phyloP scores from a whole-genome alignment of 2,888 invertebrate species.

The Phengaris arion region DNA sequence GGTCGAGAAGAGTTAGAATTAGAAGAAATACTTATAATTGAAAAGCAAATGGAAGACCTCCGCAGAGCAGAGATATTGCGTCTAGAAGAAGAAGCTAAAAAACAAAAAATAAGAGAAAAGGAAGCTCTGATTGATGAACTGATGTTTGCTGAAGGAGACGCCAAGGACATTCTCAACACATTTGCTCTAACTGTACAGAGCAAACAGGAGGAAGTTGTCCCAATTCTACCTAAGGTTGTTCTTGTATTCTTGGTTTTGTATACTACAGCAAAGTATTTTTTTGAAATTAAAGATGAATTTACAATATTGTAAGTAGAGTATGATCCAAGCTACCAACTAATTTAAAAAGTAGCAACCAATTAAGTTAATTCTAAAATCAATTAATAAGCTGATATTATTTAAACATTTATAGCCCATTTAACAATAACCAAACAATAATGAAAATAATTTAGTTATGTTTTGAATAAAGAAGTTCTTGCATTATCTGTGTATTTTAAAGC shows the following conservation, averaged over 20 bases:
- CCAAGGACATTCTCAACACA: constrained; percentile 90
- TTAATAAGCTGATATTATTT: too few relatives aligned
- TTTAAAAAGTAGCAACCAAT: too few relatives aligned
- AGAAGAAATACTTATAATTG: constrained; percentile 90
- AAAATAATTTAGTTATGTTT: too few relatives aligned
- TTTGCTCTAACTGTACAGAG: constrained; percentile 86
- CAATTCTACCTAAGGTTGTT: constrained; percentile 67
- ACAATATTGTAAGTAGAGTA: too few relatives aligned
- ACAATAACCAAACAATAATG: too few relatives aligned
- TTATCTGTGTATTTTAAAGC: too few relatives aligned
- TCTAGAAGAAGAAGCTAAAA: constrained; percentile 85
- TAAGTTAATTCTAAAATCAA: too few relatives aligned
- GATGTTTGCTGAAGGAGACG: constrained; percentile 95
- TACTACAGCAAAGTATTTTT: not conserved
- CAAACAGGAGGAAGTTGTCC: constrained; percentile 79
- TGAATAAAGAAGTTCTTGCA: too few relatives aligned
- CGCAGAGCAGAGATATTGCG: constrained; percentile 85
- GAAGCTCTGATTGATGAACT: constrained; percentile 97
- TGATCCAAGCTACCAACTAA: too few relatives aligned
- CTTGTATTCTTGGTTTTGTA: not conserved
- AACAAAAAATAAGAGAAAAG: constrained; percentile 90
- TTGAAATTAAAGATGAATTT: too few relatives aligned
- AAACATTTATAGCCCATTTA: too few relatives aligned
- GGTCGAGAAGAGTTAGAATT: constrained; percentile 91
- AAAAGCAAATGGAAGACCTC: constrained; percentile 87